Evolutionary conservation across 1,140 invertebrate species (phyloP), one percentile per base, ranked within the genome.

Genomic region (Scaptomyza graminum): DNA sequence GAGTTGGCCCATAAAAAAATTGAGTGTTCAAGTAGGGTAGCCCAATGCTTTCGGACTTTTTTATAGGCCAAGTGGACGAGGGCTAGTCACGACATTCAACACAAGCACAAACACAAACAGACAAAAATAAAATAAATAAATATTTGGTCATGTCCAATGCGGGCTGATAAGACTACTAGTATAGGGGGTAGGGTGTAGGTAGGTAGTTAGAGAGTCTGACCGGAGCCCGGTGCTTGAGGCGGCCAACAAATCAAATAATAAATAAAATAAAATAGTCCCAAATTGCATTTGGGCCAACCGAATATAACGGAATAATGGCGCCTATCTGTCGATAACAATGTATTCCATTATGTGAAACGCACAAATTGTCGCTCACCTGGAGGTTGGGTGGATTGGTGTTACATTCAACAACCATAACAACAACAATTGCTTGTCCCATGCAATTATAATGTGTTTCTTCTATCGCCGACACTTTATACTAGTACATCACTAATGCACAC

Each of bases 251-350:
- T 49, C 64, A 80, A 76, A 74, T 49, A 73, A 69, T 69, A 87
- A 84, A 84, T 84, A 82, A 74, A 87, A 87, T 83, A 61, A 76
- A 79, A 83, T 88, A 74, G 77, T 77, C 77, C 47, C 79, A 83
- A 87, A 87, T 87, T 76, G 68, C 79, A 83, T 87, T 83, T 70
- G 50, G 28, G 56, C 65, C 28, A 6, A 31, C 1, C 28, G 28
- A 5, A 31, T 31, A 31, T 67, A 28, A 70, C n/a, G 39, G 60
- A 67, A 74, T 82, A 79, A 70, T 83, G 75, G 71, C 57, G 78
- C 18, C 74, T 73, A 73, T 68, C 64, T 62, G 65, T 61, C 76
- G 80, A 72, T 84, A 79, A 79, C 79, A 82, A 84, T 84, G 66
- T 75, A 63, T 57, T 43, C 56, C 37, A 62, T 76, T 67, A 67